Percentiles rank a stretch among this genome's conserved stretches.
These are phyloP conservation scores for Rhopilema esculentum DNA, from an alignment of 30 jellyfish, hydroid and myxozoan genomes.

Conservation along the genomic window DNA sequence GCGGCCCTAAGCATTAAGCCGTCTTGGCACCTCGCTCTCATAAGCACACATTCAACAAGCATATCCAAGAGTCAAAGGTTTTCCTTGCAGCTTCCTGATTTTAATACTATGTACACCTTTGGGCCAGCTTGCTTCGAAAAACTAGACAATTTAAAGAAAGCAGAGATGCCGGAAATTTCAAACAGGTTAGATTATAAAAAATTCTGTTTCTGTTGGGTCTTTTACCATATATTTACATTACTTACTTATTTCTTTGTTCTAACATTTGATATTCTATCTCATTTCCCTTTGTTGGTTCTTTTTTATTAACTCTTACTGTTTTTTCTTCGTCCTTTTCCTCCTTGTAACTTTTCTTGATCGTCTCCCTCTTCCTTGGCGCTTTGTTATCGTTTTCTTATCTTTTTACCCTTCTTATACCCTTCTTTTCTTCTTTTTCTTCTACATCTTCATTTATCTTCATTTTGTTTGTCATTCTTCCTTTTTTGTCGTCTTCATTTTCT, in stretches of 20 bases:
- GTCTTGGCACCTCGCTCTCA: not conserved
- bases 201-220: no score
- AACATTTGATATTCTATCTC: not conserved
- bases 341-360: no score
- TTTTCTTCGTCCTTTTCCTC: no score
- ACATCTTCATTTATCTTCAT: no score
- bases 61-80: not conserved
- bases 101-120: conserved; percentile 23
- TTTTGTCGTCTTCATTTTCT: not conserved
- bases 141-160: not conserved
- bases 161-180: not conserved
- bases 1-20: no score
- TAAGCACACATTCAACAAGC: not conserved
- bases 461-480: no score
- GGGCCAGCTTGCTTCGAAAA: conserved; percentile 61
- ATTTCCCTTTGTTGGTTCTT: not conserved
- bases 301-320: not conserved
- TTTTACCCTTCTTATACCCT: no score
- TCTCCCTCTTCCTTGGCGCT: no score
- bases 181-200: not conserved
- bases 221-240: no score
- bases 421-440: no score
- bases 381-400: no score
- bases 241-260: not conserved
- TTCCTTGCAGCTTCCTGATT: not conserved